Conservation (phyloP, 2,113 vertebrate genomes). For the Tylochromis polylepis region DNA sequence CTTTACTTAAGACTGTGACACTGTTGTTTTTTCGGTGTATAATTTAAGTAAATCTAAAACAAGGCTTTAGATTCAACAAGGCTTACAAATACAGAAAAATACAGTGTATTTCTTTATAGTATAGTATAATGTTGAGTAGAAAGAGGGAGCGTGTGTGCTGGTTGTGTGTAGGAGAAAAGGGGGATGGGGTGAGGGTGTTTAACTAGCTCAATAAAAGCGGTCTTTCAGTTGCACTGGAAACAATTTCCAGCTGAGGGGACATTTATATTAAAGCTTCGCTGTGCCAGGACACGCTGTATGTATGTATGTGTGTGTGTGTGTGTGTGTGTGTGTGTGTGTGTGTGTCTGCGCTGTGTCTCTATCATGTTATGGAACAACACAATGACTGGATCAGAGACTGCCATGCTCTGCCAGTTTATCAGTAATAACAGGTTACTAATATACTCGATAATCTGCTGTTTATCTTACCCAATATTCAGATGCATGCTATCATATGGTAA, state of each 20-base stretch:
- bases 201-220: slow-evolving; percentile 67
- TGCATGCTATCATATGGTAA: neutral
- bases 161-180: neutral
- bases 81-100: neutral
- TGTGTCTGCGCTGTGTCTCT: neutral
- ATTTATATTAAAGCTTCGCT: slow-evolving; percentile 52
- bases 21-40: neutral
- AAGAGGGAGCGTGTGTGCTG: neutral
- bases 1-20: neutral
- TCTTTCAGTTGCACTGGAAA: slow-evolving; percentile 71
- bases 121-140: neutral
- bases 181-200: slow-evolving; percentile 22
- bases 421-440: neutral
- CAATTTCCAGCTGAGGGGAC: slow-evolving; percentile 68
- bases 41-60: slow-evolving; percentile 6
- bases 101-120: neutral
- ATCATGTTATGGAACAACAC: neutral
- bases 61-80: too few relatives aligned
- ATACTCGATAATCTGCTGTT: neutral
- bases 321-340: neutral
- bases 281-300: slow-evolving; percentile 4
- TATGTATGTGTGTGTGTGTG: neutral
- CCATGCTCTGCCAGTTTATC: neutral
- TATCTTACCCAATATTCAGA: neutral
- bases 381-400: neutral